Base-by-base conservation (phyloP, 2,888 invertebrate genomes). In the Rhyacophila evoluta region DNA sequence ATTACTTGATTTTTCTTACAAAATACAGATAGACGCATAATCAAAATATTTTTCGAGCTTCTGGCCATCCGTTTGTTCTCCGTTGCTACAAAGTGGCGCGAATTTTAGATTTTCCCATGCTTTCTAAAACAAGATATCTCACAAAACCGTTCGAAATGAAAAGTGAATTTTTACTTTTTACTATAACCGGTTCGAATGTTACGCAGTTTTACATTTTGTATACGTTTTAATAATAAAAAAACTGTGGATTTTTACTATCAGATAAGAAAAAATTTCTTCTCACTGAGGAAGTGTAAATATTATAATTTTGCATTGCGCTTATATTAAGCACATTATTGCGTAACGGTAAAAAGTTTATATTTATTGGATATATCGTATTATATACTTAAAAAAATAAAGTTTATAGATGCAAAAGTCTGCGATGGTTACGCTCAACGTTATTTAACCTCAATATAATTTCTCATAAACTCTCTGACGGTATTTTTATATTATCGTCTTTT, bases 31-130 rank as follows among this genome's bases (percentile, higher is more conserved):
- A 19, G 19, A 67, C 55, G 2, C 36, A 69, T 37, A 74, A 29
- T 67, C 15, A 68, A 8, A 67, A 33, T 5, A 39, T 55, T 5
- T 19, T 11, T 15, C 70, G 70, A 33, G 67, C 38, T 55, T 55
- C 55, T 55, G 55, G 19, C 55, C 10, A 55, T 55, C 19, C 55
- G 55, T 19, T 25, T 25, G 25, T 55, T 25, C 6, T 10, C 19
- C 12, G 25, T 55, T 6, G 29, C 29, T 33, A 33, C 6, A 29
- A 70, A 36, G 55, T 74, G 74, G 29, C 41, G 29, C 79, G 83
- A 84, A 77, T 68, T 75, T 28, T 19, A 55, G 25, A 55, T 12
- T 55, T 55, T 55, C 55, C 55, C 55, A 55, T 55, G 25, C 55
- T 55, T 55, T 55, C 55, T 55, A 55, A 55, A 55, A 55, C 55